Evolutionary conservation across 2,797 vertebrate genomes (phyloP).

Genomic region (Rhinophrynus dorsalis): DNA sequence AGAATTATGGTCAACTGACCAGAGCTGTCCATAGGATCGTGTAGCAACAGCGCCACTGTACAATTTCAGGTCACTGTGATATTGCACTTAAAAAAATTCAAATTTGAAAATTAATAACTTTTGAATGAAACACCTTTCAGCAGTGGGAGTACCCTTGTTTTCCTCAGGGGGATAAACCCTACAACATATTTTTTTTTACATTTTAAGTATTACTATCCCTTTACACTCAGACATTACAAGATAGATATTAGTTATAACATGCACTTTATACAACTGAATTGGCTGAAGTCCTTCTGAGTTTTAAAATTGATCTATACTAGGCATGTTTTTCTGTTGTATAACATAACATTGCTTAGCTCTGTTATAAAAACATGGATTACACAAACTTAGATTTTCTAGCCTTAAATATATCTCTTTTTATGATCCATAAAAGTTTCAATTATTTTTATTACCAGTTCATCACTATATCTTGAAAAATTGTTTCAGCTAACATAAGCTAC

Average conservation of each 20-base stretch:
- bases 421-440: constrained; percentile 56
- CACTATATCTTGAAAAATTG: constrained; percentile 53
- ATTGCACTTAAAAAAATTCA: too few relatives aligned
- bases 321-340: constrained; percentile 14
- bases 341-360: constrained; percentile 17
- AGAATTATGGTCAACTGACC: too few relatives aligned
- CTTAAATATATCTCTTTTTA: constrained; percentile 54
- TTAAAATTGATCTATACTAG: not conserved
- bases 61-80: too few relatives aligned
- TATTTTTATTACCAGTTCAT: constrained; percentile 59
- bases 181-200: too few relatives aligned
- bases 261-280: not conserved
- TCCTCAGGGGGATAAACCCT: too few relatives aligned
- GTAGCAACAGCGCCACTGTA: too few relatives aligned
- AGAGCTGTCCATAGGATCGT: too few relatives aligned
- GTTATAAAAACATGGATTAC: constrained; percentile 51
- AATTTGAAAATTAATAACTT: too few relatives aligned
- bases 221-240: too few relatives aligned
- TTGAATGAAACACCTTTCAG: too few relatives aligned
- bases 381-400: constrained; percentile 52
- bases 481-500: constrained; percentile 46
- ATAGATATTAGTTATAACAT: not conserved
- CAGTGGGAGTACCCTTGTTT: too few relatives aligned
- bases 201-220: too few relatives aligned
- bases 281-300: not conserved